These are phyloP conservation scores for Prostheceraeus crozeri DNA, from an alignment of 2,888 invertebrate species.

Conservation along the genomic window DNA sequence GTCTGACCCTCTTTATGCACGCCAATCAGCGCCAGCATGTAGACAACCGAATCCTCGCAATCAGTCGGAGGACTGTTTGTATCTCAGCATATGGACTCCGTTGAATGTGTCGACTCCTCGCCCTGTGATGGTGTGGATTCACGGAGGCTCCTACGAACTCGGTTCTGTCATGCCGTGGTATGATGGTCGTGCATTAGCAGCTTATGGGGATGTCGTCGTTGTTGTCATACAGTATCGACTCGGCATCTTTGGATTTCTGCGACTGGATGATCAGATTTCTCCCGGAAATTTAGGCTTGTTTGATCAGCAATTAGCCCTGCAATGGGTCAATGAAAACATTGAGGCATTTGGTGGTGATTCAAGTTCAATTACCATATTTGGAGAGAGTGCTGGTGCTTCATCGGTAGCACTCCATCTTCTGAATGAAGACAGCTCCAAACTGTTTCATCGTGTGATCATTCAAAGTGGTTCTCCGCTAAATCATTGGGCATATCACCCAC, in stretches of 20 bases:
- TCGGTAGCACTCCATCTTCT: conserved; percentile 46
- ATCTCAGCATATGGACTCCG: conserved; percentile 34
- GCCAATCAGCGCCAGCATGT: conserved; percentile 6
- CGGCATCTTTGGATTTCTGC: conserved; percentile 42
- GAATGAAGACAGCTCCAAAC: conserved; percentile 43
- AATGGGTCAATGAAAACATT: conserved; percentile 86
- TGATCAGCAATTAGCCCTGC: conserved; percentile 85
- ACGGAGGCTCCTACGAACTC: conserved; percentile 18
- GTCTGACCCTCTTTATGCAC: not conserved
- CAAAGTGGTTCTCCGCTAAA: conserved; percentile 44
- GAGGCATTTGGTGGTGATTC: conserved; percentile 47
- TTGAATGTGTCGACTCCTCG: too few relatives aligned
- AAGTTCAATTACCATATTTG: conserved; percentile 45
- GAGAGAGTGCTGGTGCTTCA: conserved; percentile 47
- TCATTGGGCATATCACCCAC: too few relatives aligned
- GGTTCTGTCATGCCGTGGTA: conserved; percentile 24
- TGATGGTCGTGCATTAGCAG: conserved; percentile 21
- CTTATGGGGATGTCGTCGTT: conserved; percentile 33
- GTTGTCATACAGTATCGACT: conserved; percentile 41
- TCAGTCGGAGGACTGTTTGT: conserved; percentile 27
- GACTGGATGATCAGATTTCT: conserved; percentile 60
- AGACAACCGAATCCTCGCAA: conserved; percentile 63
- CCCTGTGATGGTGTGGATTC: conserved; percentile 36
- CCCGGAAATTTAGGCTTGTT: conserved; percentile 83
- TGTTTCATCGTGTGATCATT: conserved; percentile 46